Percentiles rank a stretch among this genome's conserved stretches.
phyloP scores from a whole-genome alignment of 2,797 vertebrate species.

The Borostomias antarcticus region DNA sequence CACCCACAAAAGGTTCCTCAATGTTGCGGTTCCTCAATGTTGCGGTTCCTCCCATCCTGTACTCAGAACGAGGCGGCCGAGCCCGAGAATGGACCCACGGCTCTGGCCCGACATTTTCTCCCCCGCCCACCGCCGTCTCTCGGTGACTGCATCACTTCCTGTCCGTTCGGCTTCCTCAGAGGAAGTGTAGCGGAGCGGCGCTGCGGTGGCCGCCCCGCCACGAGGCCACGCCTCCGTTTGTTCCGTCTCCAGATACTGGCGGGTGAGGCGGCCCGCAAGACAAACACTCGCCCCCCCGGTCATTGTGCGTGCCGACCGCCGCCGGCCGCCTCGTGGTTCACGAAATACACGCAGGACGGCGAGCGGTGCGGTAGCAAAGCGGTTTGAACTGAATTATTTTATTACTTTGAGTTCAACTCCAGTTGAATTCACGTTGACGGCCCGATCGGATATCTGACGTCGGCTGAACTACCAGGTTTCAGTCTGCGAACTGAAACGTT shows the following conservation, averaged over 20 bases:
- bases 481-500: too few relatives aligned
- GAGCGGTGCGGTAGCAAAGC: too few relatives aligned
- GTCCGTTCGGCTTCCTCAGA: constrained; percentile 69
- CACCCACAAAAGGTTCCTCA: too few relatives aligned
- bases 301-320: constrained; percentile 53
- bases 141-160: constrained; percentile 73
- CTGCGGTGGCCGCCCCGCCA: constrained; percentile 51
- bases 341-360: too few relatives aligned
- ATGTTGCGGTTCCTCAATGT: too few relatives aligned
- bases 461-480: too few relatives aligned
- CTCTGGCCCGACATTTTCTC: too few relatives aligned
- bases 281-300: constrained; percentile 71
- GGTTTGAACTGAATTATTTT: too few relatives aligned
- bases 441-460: too few relatives aligned
- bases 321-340: constrained; percentile 45
- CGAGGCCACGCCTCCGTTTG: constrained; percentile 73
- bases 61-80: constrained; percentile 49
- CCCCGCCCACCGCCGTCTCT: constrained; percentile 49
- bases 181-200: constrained; percentile 58
- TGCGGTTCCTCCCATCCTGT: constrained; percentile 37
- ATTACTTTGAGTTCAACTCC: too few relatives aligned
- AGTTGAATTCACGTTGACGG: too few relatives aligned
- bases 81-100: too few relatives aligned
- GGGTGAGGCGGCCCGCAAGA: constrained; percentile 64
- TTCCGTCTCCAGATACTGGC: constrained; percentile 77